Percentiles rank a stretch among this genome's conserved stretches.
These are phyloP conservation scores for Trissolcus basalis DNA, from an alignment of 1,140 invertebrate genomes.

Conservation along the genomic window DNA sequence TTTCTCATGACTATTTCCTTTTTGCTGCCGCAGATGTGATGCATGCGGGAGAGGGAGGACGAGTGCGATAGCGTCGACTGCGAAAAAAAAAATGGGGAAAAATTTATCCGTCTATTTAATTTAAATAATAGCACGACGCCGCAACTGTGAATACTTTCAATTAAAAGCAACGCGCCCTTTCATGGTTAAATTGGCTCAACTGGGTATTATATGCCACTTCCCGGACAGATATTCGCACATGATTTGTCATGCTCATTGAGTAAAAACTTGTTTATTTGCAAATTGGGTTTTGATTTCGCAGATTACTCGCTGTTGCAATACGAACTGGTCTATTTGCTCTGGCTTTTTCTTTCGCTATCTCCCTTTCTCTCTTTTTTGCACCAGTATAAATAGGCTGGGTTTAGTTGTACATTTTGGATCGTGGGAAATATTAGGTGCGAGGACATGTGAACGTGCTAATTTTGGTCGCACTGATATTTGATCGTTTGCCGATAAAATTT, in stretches of 20 bases:
- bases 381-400: conserved; percentile 11
- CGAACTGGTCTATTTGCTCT: conserved; percentile 27
- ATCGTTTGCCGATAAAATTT: conserved; percentile 46
- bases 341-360: conserved; percentile 4
- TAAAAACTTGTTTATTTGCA: conserved; percentile 12
- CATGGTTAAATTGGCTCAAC: conserved; percentile 10
- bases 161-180: conserved; percentile 23
- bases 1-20: conserved; percentile 46
- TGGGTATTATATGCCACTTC: conserved; percentile 5
- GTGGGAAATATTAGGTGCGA: conserved; percentile 31
- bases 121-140: conserved; percentile 19
- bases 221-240: conserved; percentile 7
- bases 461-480: conserved; percentile 45
- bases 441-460: conserved; percentile 35
- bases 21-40: conserved; percentile 23
- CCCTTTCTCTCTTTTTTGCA: too few relatives aligned
- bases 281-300: conserved; percentile 21
- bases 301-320: conserved; percentile 20
- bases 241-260: conserved; percentile 13
- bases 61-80: background rate
- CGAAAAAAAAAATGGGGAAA: conserved; percentile 5
- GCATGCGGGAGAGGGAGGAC: conserved; percentile 24
- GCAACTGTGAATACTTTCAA: conserved; percentile 24
- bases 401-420: conserved; percentile 12
- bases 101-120: conserved; percentile 32